Percentiles rank a stretch among this genome's conserved stretches.
phyloP scores from a whole-genome alignment of 1,140 invertebrate genomes.

The Conus betulinus region DNA sequence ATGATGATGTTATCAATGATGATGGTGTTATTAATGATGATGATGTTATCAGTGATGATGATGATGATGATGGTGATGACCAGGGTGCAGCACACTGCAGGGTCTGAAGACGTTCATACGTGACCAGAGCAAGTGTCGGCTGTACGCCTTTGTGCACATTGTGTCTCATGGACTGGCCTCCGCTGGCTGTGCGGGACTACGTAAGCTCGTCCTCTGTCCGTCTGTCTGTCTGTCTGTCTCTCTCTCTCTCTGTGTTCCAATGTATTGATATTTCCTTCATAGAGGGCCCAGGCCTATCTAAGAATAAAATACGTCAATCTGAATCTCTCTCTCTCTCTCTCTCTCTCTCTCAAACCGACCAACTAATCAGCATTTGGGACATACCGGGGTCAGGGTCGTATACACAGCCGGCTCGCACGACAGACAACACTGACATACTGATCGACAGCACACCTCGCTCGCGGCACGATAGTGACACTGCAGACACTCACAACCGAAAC shows the following conservation, averaged over 20 bases:
- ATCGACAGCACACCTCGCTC: no score
- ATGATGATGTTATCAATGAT: neutral
- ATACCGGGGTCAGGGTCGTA: no score
- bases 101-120: conserved; percentile 68
- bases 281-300: no score
- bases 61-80: neutral
- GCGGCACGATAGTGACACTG: no score
- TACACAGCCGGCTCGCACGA: no score
- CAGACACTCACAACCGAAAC: no score
- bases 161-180: conserved; percentile 66
- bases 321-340: no score
- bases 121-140: conserved; percentile 61
- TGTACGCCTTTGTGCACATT: conserved; percentile 66
- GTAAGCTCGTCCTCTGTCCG: conserved; percentile 40
- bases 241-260: neutral
- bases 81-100: conserved; percentile 66
- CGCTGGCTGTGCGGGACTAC: conserved; percentile 58
- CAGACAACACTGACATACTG: no score
- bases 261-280: neutral
- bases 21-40: neutral
- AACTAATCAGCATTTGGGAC: no score
- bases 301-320: no score
- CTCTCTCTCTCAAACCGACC: no score
- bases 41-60: neutral
- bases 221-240: no score